Conservation (phyloP, 2,797 vertebrate genomes). For the Pygocentrus nattereri region DNA sequence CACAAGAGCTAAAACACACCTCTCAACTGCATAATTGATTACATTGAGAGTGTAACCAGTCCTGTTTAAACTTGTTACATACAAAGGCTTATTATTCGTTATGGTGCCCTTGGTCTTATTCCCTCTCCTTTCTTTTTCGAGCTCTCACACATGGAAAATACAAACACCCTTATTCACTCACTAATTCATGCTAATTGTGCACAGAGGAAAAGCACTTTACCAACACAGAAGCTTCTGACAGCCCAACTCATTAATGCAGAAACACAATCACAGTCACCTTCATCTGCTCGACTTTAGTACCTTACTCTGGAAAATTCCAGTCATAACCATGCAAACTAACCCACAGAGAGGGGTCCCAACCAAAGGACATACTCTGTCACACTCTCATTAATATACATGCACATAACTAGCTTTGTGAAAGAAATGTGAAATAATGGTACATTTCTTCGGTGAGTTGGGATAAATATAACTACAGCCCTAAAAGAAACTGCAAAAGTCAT, state of each 20-base stretch:
- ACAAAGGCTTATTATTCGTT: too few relatives aligned
- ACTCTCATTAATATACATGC: constrained; percentile 23
- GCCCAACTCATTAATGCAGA: constrained; percentile 1
- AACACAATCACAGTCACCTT: constrained; percentile 29
- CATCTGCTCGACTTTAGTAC: constrained; percentile 23
- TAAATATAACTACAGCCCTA: background rate
- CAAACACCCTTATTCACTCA: background rate
- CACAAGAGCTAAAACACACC: too few relatives aligned
- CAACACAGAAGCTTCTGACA: background rate
- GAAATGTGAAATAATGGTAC: background rate
- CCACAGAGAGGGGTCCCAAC: background rate
- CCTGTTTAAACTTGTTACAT: too few relatives aligned
- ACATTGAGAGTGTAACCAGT: too few relatives aligned
- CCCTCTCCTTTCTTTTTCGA: background rate
- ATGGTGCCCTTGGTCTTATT: background rate
- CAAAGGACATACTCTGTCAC: constrained; percentile 8
- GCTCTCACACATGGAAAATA: background rate
- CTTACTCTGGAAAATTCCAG: constrained; percentile 20
- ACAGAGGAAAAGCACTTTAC: constrained; percentile 2
- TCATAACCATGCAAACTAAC: constrained; percentile 17
- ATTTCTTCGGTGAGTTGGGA: background rate
- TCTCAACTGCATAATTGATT: too few relatives aligned
- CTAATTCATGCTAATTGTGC: background rate
- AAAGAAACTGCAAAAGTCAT: background rate
- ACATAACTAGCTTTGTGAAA: background rate